Evolutionary conservation across 2,888 invertebrate species (phyloP), one percentile per base, ranked within the genome.

Genomic region (Syrphus vitripennis): DNA sequence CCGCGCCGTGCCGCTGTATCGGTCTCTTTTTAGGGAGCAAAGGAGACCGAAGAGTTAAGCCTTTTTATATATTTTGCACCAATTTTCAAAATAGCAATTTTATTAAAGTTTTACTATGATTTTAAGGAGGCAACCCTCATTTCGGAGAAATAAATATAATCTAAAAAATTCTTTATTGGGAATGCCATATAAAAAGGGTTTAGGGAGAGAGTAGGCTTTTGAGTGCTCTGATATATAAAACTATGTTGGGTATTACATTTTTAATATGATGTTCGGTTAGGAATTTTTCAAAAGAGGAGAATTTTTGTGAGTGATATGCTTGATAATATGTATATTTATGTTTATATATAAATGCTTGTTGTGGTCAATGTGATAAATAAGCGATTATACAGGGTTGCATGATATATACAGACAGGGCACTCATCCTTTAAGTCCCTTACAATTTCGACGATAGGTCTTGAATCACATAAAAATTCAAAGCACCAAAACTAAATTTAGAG

Each of bases 31-130:
- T 19, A 24, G 19, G 34, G 16, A 16, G 63, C 42, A 2, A n/a
- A 10, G 0, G 6, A 48, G 4, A 12, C 48, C 12, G 50, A 24
- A 19, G 29, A 45, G 42, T 10, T 42, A 40, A 45, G 29, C 37
- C 31, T 45, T 65, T 65, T 29, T 65, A 63, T 65, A 63, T 65
- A 65, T 65, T 45, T 65, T 45, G 45, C 65, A 65, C 45, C 42
- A 45, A 63, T 63, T 63, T 63, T 45, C 42, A 63, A 45, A 63
- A 63, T 29, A 45, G 42, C 40, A 63, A 24, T 63, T 40, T 63
- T 63, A 63, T 63, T 63, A 45, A 63, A 63, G 42, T 63, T 63
- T 45, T 40, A 40, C 40, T 26, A 40, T 40, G 40, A 40, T 63
- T 63, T 63, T 21, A 42, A 26, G 29, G 29, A 45, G 42, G 29